Evolutionary conservation across 2,888 invertebrate genomes (phyloP), one percentile per base, ranked within the genome.

Genomic region (Steinernema scapterisci): DNA sequence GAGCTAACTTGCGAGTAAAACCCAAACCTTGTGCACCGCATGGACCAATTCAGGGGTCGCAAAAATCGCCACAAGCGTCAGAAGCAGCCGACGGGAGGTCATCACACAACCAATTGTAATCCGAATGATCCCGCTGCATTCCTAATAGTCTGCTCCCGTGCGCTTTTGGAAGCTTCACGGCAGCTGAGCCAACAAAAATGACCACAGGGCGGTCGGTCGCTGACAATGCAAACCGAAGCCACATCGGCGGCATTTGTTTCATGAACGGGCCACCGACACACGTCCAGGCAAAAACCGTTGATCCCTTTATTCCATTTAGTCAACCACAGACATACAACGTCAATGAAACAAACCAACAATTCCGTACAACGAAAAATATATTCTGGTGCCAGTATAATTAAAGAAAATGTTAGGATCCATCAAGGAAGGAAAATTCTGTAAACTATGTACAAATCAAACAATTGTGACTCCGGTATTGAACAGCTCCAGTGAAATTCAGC

Each of bases 181-280:
- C 63, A 63, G 63, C 63, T 63, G 63, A 6, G 16, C 63, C 63
- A 63, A 63, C 63, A 63, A 7, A 63, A 25, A 63, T 63, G 63
- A 63, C 63, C 63, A 27, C 63, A 63, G 63, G 63, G 31, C 38
- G 63, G 31, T 16, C 48, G 7, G 48, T 48, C 2, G 63, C 31
- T 6, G 31, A 63, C 63, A 63, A 63, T 25, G 63, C 27, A 13
- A 27, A 23, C 54, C 54, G 63, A 27, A 16, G 31, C 2, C 11
- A 63, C 27, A 27, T 16, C 7, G 16, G 16, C 31, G 25, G 27
- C 7, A 63, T n/a, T 48, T 63, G 63, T 63, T 63, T 63, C 63
- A 63, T 63, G 38, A 38, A 38, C n/a, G 7, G 31, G 7, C 31
- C 38, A 38, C 38, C 3, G 5, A 38, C 5, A 38, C 16, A 2